Percentiles rank a stretch among this genome's conserved stretches.
These are phyloP conservation scores for Callaeas wilsoni DNA, from an alignment of 2,113 vertebrate genomes.

Conservation along the genomic window DNA sequence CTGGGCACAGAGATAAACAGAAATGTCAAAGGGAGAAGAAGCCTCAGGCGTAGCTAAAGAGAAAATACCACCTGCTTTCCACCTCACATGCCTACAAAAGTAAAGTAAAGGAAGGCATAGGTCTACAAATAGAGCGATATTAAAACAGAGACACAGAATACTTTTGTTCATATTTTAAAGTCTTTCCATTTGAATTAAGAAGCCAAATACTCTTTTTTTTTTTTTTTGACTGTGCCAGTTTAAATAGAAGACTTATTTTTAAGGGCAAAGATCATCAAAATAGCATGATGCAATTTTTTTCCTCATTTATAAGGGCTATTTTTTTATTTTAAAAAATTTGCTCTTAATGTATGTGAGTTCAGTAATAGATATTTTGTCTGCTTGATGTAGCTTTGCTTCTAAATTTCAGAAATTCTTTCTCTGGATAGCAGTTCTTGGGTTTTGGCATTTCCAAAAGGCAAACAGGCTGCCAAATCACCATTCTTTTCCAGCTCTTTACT, in stretches of 20 bases:
- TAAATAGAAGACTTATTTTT: constrained; percentile 4
- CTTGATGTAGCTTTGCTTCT: neutral
- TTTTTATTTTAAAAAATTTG: neutral
- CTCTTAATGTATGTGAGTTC: neutral
- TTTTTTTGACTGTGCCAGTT: neutral
- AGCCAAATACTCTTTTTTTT: neutral
- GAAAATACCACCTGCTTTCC: neutral
- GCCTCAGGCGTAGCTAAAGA: neutral
- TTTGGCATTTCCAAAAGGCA: neutral
- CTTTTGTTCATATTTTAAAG: constrained; percentile 11
- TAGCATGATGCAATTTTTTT: neutral
- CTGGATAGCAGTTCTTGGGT: neutral
- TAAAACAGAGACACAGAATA: neutral
- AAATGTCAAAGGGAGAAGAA: neutral
- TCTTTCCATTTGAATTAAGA: constrained; percentile 8
- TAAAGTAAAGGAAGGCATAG: neutral
- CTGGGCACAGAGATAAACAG: neutral
- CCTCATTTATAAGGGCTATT: neutral
- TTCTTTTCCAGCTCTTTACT: neutral
- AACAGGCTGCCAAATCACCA: neutral
- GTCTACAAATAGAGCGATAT: neutral
- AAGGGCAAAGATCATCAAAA: neutral
- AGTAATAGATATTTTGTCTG: neutral
- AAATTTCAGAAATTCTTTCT: neutral
- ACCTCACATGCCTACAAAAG: neutral